Percentiles rank a stretch among this genome's conserved stretches.
Conservation (phyloP, 2,797 vertebrate species). For the Heterohyrax brucei region DNA sequence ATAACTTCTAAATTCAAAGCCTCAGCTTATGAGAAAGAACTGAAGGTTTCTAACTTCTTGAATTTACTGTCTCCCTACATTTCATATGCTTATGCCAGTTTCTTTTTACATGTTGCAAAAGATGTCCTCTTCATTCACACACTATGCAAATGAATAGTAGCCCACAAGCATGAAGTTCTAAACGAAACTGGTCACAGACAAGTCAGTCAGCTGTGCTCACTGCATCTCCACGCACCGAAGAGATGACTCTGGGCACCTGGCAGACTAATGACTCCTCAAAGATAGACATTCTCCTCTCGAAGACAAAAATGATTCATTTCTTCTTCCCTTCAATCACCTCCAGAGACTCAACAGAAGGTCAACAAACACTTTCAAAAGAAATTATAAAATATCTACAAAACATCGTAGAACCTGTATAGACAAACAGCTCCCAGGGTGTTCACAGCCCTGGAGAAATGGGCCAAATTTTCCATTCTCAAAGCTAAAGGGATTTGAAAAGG, state of each 20-base stretch:
- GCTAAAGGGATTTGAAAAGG: slow-evolving; percentile 84
- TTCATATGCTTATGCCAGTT: slow-evolving; percentile 23
- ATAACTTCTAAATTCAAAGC: slow-evolving; percentile 67
- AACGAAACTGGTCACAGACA: background rate
- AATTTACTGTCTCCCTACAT: slow-evolving; percentile 11
- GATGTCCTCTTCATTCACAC: background rate
- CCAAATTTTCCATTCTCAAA: slow-evolving; percentile 73
- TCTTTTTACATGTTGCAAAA: slow-evolving; percentile 58
- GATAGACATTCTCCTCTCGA: background rate
- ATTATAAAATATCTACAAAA: slow-evolving; percentile 63
- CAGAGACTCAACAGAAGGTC: slow-evolving; percentile 18
- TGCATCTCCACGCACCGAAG: background rate
- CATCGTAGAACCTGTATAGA: slow-evolving; percentile 32
- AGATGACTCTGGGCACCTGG: background rate
- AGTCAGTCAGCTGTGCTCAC: background rate
- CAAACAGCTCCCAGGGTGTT: slow-evolving; percentile 61
- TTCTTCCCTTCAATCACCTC: slow-evolving; percentile 41
- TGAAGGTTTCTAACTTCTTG: slow-evolving; percentile 50
- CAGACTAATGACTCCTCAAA: background rate
- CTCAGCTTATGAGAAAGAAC: slow-evolving; percentile 68
- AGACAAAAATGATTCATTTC: background rate
- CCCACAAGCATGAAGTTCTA: slow-evolving; percentile 9
- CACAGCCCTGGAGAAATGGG: slow-evolving; percentile 78
- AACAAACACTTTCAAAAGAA: slow-evolving; percentile 69
- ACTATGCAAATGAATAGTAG: slow-evolving; percentile 27